Evolutionary conservation across 2,888 invertebrate genomes (phyloP).

Genomic region (Entomobrya proxima): DNA sequence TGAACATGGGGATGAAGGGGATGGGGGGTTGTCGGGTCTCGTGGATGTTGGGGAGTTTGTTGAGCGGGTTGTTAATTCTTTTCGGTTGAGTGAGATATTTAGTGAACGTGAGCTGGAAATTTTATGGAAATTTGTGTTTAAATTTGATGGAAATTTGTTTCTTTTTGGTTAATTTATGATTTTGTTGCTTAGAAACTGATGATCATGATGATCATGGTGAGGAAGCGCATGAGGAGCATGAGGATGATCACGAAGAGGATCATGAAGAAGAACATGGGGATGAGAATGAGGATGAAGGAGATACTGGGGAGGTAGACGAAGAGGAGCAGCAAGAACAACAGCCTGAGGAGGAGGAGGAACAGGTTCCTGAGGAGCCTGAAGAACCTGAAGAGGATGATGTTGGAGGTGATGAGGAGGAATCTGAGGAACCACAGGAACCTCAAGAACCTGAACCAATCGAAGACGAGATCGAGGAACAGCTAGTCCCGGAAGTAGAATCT

Average conservation of each 20-base stretch:
- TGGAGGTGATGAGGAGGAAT: not conserved
- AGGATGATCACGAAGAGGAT: not conserved
- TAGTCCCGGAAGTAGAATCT: not conserved
- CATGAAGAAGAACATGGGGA: not conserved
- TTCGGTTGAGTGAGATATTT: slow-evolving; percentile 41
- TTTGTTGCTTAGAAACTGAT: not conserved
- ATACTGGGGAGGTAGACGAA: not conserved
- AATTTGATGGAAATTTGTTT: not conserved
- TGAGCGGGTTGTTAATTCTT: slow-evolving; percentile 48
- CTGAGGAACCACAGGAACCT: not conserved
- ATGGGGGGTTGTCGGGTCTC: too few relatives aligned
- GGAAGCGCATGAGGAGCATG: slow-evolving; percentile 2
- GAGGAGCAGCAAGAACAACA: not conserved
- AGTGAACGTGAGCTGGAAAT: slow-evolving; percentile 40
- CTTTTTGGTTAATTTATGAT: not conserved
- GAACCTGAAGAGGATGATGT: not conserved
- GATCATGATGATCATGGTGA: slow-evolving; percentile 5
- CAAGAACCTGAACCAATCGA: not conserved
- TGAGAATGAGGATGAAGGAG: slow-evolving; percentile 5
- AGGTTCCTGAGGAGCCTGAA: not conserved
- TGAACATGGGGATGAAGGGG: not conserved
- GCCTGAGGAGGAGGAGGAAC: not conserved
- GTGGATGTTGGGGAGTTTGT: slow-evolving; percentile 51
- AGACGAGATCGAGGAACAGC: not conserved
- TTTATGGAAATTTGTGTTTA: not conserved